These are phyloP conservation scores for Atherinosoma microstoma DNA, from an alignment of 2,797 vertebrate species.

Conservation along the genomic window DNA sequence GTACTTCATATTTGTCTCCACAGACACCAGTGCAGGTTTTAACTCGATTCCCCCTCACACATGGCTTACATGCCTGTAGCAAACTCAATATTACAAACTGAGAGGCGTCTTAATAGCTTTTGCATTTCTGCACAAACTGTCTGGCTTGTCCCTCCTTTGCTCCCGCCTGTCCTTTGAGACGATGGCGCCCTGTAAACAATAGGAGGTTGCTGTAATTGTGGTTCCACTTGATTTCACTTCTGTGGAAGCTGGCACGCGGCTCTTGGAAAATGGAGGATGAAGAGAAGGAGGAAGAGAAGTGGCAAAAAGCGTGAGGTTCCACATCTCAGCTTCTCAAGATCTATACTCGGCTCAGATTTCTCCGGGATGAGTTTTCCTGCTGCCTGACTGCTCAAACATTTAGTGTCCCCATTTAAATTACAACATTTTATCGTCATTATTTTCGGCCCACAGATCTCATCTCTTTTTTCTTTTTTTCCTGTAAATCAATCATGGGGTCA, in stretches of 20 bases:
- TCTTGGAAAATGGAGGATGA: constrained; percentile 30
- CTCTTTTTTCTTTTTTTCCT: not conserved
- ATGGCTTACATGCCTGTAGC: constrained; percentile 8
- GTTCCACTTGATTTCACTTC: constrained; percentile 70
- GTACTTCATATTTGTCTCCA: constrained; percentile 12
- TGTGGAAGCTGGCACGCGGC: constrained; percentile 45
- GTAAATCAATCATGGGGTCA: not conserved
- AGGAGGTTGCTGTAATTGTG: constrained; percentile 67
- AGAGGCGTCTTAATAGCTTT: constrained; percentile 32
- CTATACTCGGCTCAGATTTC: constrained; percentile 1
- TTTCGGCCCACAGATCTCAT: not conserved
- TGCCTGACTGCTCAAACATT: not conserved
- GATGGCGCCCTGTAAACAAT: constrained; percentile 67
- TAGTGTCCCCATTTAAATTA: constrained; percentile 9
- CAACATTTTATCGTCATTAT: not conserved
- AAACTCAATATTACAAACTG: constrained; percentile 30
- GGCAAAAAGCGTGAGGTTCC: constrained; percentile 26
- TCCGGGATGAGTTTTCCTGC: not conserved
- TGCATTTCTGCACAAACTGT: constrained; percentile 6
- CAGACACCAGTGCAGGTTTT: constrained; percentile 15
- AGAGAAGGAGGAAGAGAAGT: constrained; percentile 15
- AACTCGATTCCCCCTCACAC: constrained; percentile 23
- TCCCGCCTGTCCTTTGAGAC: constrained; percentile 47
- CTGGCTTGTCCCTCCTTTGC: constrained; percentile 23
- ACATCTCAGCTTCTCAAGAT: constrained; percentile 20